Evolutionary conservation across 2,888 invertebrate genomes (phyloP).

Genomic region (Limenitis camilla): DNA sequence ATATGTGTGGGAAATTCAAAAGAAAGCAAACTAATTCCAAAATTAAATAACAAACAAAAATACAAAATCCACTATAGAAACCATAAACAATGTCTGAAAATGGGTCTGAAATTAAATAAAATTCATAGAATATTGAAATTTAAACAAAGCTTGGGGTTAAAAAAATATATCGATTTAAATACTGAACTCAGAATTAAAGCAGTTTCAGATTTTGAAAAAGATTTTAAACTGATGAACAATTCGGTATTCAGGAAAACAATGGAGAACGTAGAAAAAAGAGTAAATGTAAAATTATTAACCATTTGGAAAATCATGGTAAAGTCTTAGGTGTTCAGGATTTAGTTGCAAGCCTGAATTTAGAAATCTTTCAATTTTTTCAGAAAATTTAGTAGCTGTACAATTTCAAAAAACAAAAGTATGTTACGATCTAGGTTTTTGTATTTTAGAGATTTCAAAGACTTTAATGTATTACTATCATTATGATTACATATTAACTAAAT

Average conservation of each 20-base stretch:
- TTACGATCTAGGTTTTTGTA: no score
- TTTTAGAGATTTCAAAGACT: no score
- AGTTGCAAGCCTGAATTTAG: no score
- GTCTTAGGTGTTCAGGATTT: conserved; percentile 27
- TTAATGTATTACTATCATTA: conserved; percentile 29
- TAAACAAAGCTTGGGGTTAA: conserved; percentile 32
- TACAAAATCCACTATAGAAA: not conserved
- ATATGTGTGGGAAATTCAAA: not conserved
- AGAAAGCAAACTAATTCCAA: not conserved
- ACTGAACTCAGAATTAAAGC: conserved; percentile 34
- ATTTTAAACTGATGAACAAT: conserved; percentile 48
- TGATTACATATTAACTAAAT: no score
- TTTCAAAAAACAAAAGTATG: no score
- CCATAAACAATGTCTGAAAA: conserved; percentile 6
- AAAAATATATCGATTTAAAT: conserved; percentile 45
- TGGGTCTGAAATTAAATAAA: conserved; percentile 18
- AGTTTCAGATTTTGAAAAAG: conserved; percentile 40
- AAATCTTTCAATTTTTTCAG: no score
- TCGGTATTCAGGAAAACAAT: conserved; percentile 43
- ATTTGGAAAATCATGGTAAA: conserved; percentile 34
- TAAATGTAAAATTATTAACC: conserved; percentile 35
- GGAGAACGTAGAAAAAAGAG: conserved; percentile 37
- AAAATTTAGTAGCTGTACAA: no score
- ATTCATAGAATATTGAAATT: conserved; percentile 32
- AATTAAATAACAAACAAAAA: not conserved